Conservation (phyloP, 1,140 invertebrate species). For the Ceratina japonica region DNA sequence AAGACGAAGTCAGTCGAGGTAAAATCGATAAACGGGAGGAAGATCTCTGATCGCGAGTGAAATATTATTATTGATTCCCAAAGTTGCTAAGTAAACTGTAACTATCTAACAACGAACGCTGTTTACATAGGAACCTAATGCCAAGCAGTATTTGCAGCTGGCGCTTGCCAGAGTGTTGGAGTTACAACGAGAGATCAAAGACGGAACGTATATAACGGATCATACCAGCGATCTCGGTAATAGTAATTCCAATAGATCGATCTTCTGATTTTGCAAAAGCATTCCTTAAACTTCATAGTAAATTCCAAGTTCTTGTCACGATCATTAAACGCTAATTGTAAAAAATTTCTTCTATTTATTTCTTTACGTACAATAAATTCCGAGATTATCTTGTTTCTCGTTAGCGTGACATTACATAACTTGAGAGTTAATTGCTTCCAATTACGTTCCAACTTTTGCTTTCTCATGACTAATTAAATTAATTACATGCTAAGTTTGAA, state of each 20-base stretch:
- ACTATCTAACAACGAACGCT: conserved; percentile 3
- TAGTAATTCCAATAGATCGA: conserved; percentile 24
- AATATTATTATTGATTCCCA: not conserved
- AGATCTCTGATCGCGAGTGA: not conserved
- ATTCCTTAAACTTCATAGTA: not conserved
- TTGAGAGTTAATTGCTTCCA: not conserved
- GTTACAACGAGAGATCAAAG: conserved; percentile 72
- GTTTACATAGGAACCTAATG: conserved; percentile 63
- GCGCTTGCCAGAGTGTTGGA: conserved; percentile 70
- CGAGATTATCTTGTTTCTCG: not conserved
- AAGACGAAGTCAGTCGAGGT: conserved; percentile 36
- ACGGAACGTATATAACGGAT: conserved; percentile 68
- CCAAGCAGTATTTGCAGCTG: conserved; percentile 72
- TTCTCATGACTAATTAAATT: not conserved
- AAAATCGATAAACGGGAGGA: not conserved
- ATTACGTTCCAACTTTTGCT: not conserved
- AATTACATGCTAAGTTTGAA: not conserved
- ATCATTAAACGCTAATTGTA: not conserved
- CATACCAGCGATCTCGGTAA: conserved; percentile 72
- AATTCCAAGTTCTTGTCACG: not conserved
- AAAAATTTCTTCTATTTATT: not conserved
- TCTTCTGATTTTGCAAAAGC: not conserved
- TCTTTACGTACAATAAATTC: not conserved
- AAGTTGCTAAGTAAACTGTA: not conserved
- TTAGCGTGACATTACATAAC: not conserved